phyloP scores from a whole-genome alignment of 2,113 vertebrate species.

The Notechis scutatus region DNA sequence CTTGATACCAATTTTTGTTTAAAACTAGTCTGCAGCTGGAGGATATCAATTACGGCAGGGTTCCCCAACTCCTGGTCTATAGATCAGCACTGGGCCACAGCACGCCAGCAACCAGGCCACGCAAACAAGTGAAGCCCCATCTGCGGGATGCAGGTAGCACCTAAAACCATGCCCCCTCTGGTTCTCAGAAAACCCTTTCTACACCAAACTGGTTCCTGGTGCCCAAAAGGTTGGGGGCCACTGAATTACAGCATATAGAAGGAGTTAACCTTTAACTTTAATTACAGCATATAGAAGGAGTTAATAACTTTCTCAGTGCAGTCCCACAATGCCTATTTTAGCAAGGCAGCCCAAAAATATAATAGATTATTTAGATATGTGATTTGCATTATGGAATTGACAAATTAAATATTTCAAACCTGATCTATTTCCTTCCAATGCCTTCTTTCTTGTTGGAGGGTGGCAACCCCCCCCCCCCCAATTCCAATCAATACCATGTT shows the following conservation, averaged over 20 bases:
- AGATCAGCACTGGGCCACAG: no score
- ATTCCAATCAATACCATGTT: background rate
- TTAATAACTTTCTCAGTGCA: background rate
- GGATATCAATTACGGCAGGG: background rate
- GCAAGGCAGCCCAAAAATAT: background rate
- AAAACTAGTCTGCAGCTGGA: background rate
- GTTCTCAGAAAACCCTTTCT: no score
- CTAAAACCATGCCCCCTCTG: no score
- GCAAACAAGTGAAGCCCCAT: no score
- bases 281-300: background rate
- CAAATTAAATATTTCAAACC: background rate
- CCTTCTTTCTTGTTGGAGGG: background rate
- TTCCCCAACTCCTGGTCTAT: no score
- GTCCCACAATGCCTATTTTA: background rate
- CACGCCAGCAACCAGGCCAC: no score
- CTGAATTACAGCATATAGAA: background rate
- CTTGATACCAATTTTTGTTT: background rate
- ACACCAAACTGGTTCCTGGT: no score
- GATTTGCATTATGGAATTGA: background rate
- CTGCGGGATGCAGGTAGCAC: no score
- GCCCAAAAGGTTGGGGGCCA: no score
- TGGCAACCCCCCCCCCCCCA: fast-evolving
- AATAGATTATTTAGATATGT: background rate
- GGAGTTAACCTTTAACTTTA: background rate
- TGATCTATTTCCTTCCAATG: background rate